phyloP scores from a whole-genome alignment of 2,113 vertebrate genomes.

The Tachuris rubrigastra region DNA sequence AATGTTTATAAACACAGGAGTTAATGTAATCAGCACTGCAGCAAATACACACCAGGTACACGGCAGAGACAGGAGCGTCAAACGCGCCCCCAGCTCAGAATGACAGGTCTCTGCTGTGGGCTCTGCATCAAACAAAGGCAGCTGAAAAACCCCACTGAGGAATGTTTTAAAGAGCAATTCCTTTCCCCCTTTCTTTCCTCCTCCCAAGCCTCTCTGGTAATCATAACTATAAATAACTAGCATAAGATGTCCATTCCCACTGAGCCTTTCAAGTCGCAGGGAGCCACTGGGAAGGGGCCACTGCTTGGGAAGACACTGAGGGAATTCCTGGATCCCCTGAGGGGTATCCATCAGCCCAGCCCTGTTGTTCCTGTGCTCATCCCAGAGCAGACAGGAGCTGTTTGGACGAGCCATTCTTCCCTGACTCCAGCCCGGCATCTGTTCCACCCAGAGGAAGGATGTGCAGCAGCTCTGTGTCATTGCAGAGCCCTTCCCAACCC shows the following conservation, averaged over 20 bases:
- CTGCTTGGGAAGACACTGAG: neutral
- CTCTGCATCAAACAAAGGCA: conserved; percentile 35
- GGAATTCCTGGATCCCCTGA: neutral
- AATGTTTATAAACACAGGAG: conserved; percentile 79
- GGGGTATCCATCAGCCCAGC: neutral
- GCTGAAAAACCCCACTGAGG: conserved; percentile 17
- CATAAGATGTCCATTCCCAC: neutral
- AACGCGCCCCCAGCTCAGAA: neutral
- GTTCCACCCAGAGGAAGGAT: neutral
- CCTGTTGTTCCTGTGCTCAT: neutral
- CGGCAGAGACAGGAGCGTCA: conserved; percentile 58
- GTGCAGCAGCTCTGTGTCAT: neutral
- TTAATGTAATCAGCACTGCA: conserved; percentile 76
- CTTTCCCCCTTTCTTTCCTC: neutral
- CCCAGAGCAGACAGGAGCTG: neutral
- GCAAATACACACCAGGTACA: conserved; percentile 76
- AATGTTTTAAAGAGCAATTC: neutral
- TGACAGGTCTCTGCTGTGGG: conserved; percentile 53
- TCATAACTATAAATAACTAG: neutral
- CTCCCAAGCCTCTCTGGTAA: neutral
- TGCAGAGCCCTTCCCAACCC: neutral
- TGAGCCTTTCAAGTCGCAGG: neutral
- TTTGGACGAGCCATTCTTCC: neutral
- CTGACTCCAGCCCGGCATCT: neutral
- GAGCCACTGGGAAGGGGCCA: neutral